Base-by-base conservation (phyloP, 2,888 invertebrate genomes). In the Petrolisthes cinctipes region DNA sequence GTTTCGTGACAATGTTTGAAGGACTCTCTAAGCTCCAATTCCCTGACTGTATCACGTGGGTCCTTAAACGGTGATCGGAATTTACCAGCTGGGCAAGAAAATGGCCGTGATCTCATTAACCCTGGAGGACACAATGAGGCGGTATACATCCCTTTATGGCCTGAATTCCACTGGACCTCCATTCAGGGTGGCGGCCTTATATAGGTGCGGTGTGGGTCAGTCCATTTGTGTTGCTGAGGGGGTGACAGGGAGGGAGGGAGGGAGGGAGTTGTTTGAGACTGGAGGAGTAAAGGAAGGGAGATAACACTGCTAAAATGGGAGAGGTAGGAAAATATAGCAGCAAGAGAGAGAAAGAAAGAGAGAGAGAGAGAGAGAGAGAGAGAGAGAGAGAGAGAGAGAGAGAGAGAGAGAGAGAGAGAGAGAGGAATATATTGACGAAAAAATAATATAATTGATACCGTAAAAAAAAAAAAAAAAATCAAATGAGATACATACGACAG, bases 301-400 rank as follows among this genome's bases (percentile, higher is more conserved):
- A 37, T 37, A 37, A 37, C 37, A 37, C 37, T 0, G 37, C 37
- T 0, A n/a, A n/a, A 66, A n/a, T 66, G 11, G n/a, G 66, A n/a
- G n/a, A n/a, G 66, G 14, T n/a, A 66, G 66, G 66, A n/a, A 66
- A 66, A 17, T 11, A 11, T 11, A n/a, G 66, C 37, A 37, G 37
- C 37, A 37, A 37, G 37, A 37, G 37, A 37, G 37, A 37, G 37
- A 37, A 2, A 37, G 66, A n/a, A 37, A 51, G 78, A 51, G 78
- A 51, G 78, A 51, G 23, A 78, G 73, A 73, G 73, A 73, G 73
- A 5, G 73, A 73, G 73, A 71, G 73, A 71, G 73, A 71, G 73
- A 78, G 78, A 78, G 78, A 78, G 78, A 76, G n/a, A 37, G 37
- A 37, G 37, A 37, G 37, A 37, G 37, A 37, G 37, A 37, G 37